phyloP scores from a whole-genome alignment of 2,797 vertebrate genomes.

The Dermochelys coriacea region DNA sequence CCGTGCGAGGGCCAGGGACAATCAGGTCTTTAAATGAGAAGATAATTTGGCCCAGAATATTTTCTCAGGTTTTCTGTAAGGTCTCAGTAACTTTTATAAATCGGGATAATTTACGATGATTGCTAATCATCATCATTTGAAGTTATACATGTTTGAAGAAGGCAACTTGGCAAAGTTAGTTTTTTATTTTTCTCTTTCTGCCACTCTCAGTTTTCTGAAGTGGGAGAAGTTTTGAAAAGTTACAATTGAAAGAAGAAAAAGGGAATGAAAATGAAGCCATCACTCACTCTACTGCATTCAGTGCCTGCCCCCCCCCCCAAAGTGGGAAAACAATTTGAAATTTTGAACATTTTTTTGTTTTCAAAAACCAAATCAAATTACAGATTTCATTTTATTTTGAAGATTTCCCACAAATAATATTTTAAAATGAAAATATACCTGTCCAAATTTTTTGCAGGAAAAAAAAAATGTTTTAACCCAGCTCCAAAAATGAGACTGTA shows the following conservation, averaged over 20 bases:
- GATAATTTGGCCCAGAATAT: not conserved
- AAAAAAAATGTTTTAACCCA: not conserved
- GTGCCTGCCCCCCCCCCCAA: not conserved
- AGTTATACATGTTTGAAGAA: not conserved
- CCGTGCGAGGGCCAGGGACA: not conserved
- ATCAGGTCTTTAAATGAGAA: not conserved
- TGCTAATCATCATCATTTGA: not conserved
- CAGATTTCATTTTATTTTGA: not conserved
- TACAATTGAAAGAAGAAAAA: not conserved
- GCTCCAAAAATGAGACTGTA: not conserved
- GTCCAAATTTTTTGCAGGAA: not conserved
- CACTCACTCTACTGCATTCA: not conserved
- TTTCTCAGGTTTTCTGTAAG: not conserved
- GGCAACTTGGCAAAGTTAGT: not conserved
- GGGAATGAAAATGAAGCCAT: not conserved
- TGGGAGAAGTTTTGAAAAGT: not conserved
- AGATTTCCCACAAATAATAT: not conserved
- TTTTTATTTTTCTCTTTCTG: not conserved
- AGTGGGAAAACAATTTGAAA: not conserved
- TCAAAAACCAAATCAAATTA: not conserved
- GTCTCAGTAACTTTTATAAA: not conserved
- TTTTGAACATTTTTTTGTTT: not conserved
- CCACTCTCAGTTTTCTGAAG: not conserved
- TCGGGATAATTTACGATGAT: not conserved
- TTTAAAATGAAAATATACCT: not conserved